Evolutionary conservation across 2,113 vertebrate species (phyloP).

Genomic region (Cercopithecus mona): DNA sequence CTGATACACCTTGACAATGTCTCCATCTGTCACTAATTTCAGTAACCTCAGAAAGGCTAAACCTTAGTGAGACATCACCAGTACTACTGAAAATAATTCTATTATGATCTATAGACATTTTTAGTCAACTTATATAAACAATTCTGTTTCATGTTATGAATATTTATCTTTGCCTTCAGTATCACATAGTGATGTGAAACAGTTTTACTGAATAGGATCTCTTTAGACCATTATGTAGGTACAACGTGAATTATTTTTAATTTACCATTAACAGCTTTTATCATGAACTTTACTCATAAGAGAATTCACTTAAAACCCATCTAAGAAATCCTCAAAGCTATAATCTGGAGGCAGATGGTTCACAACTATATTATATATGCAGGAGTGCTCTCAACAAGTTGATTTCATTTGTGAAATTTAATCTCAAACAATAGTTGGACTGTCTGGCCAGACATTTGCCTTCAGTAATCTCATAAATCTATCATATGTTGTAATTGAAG

Average conservation of each 20-base stretch:
- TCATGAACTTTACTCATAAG: neutral
- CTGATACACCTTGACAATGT: neutral
- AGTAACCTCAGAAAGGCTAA: neutral
- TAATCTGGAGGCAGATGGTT: neutral
- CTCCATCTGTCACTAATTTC: neutral
- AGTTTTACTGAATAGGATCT: neutral
- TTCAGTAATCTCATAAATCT: slow-evolving; percentile 1
- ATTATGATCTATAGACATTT: neutral
- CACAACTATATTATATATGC: neutral
- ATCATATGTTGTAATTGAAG: slow-evolving; percentile 42
- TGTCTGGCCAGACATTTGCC: neutral
- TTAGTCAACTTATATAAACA: neutral
- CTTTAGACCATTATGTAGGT: neutral
- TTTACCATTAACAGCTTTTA: neutral
- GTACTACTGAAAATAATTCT: neutral
- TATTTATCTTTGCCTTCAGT: neutral
- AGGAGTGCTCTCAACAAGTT: neutral
- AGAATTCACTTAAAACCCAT: neutral
- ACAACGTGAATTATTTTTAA: neutral
- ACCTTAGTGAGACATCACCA: neutral
- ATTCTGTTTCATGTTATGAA: neutral
- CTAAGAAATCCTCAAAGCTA: neutral
- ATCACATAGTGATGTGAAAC: neutral
- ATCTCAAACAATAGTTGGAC: slow-evolving; percentile 33
- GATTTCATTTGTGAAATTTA: slow-evolving; percentile 52